Conservation (phyloP, 2,888 invertebrate genomes). For the Apamea monoglypha region DNA sequence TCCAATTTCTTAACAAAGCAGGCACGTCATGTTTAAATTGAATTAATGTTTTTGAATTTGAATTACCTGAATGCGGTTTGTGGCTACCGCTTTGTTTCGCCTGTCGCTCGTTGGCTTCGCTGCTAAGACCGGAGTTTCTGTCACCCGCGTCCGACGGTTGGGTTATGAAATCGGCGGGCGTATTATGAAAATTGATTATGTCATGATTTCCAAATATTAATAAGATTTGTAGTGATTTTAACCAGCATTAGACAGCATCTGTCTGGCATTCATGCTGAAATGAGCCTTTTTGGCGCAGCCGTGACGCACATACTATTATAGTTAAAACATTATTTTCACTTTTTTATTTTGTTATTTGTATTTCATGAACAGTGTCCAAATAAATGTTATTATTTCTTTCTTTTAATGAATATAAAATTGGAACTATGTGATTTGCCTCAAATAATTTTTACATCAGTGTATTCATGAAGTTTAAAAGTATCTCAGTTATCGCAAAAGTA, state of each 20-base stretch:
- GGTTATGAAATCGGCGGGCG: constrained; percentile 51
- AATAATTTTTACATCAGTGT: too few species aligned
- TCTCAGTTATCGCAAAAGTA: too few species aligned
- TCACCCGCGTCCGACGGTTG: constrained; percentile 50
- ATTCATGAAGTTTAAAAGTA: too few species aligned
- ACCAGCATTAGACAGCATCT: neutral
- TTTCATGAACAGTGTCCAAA: neutral
- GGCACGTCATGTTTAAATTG: constrained; percentile 50
- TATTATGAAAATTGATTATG: constrained; percentile 11
- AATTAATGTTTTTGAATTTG: constrained; percentile 58
- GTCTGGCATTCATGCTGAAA: neutral
- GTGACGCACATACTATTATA: too few species aligned
- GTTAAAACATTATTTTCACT: neutral
- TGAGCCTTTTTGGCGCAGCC: too few species aligned
- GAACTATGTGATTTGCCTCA: neutral
- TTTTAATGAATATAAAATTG: neutral
- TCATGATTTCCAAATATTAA: neutral
- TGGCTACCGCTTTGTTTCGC: constrained; percentile 60
- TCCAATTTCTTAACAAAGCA: constrained; percentile 44
- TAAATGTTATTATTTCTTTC: neutral
- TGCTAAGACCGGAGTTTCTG: constrained; percentile 63
- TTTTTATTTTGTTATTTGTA: neutral
- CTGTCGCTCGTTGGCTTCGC: constrained; percentile 58
- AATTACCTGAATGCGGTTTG: constrained; percentile 64
- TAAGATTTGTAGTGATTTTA: neutral